Conservation (phyloP, 2,797 vertebrate genomes). For the Apogon hyalosoma region DNA sequence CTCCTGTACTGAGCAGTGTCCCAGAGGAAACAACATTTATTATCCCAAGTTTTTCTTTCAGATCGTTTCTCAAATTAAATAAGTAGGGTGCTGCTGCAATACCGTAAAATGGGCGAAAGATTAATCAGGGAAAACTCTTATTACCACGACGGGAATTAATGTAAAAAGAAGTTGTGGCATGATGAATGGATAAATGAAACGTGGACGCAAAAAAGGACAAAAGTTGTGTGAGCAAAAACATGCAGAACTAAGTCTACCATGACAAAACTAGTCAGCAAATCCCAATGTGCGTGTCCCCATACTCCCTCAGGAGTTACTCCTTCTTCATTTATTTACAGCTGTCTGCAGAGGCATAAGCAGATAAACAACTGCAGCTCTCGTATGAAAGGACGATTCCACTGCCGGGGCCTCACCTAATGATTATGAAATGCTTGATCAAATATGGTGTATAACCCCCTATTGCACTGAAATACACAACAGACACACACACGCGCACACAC, state of each 20-base stretch:
- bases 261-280: slow-evolving; percentile 77
- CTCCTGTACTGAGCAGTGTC: slow-evolving; percentile 53
- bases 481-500: neutral
- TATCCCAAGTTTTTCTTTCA: slow-evolving; percentile 74
- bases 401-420: slow-evolving; percentile 74
- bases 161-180: slow-evolving; percentile 62
- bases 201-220: slow-evolving; percentile 49
- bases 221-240: slow-evolving; percentile 41
- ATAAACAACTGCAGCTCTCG: slow-evolving; percentile 73
- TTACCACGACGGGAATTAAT: slow-evolving; percentile 82
- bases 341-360: slow-evolving; percentile 64
- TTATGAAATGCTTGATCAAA: slow-evolving; percentile 82
- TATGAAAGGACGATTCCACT: slow-evolving; percentile 48
- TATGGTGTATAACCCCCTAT: slow-evolving; percentile 43
- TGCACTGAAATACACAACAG: slow-evolving; percentile 25
- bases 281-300: slow-evolving; percentile 50
- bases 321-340: slow-evolving; percentile 85
- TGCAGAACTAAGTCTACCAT: slow-evolving; percentile 41
- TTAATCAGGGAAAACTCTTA: slow-evolving; percentile 83
- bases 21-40: slow-evolving; percentile 81
- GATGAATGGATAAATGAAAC: slow-evolving; percentile 79
- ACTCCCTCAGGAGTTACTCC: slow-evolving; percentile 73
- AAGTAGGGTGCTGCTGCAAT: slow-evolving; percentile 70
- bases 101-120: slow-evolving; percentile 77
- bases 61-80: slow-evolving; percentile 83